Percentiles rank a stretch among this genome's conserved stretches.
Conservation (phyloP, 2,797 vertebrate genomes). For the Acipenser ruthenus region DNA sequence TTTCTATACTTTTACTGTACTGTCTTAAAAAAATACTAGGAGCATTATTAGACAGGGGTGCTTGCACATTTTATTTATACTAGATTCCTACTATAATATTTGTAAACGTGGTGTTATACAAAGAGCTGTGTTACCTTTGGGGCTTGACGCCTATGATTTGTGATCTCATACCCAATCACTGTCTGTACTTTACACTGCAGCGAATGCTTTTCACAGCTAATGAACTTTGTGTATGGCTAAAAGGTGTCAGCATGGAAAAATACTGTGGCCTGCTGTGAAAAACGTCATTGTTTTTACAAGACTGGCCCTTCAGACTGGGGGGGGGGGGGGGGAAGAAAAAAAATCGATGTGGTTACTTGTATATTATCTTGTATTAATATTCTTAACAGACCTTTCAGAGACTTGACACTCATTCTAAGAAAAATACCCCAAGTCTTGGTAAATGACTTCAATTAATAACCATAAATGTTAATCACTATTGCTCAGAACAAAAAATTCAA, state of each 20-base stretch:
- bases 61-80: no score
- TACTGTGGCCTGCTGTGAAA: constrained; percentile 47
- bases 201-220: constrained; percentile 53
- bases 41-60: no score
- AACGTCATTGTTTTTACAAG: constrained; percentile 57
- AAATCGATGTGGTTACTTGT: constrained; percentile 74
- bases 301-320: constrained; percentile 69
- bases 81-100: background rate
- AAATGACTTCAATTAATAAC: constrained; percentile 96
- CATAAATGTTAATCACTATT: constrained; percentile 92
- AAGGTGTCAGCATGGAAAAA: constrained; percentile 54
- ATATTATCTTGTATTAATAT: constrained; percentile 72
- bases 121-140: constrained; percentile 45
- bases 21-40: no score
- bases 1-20: no score
- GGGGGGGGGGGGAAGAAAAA: constrained; percentile 46
- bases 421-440: constrained; percentile 64
- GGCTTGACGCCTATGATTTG: constrained; percentile 23
- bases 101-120: background rate
- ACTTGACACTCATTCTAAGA: constrained; percentile 54
- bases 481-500: constrained; percentile 86
- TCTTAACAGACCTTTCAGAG: constrained; percentile 53
- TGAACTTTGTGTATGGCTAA: constrained; percentile 56
- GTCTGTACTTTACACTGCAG: constrained; percentile 38
- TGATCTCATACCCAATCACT: constrained; percentile 52